Evolutionary conservation across 2,113 vertebrate species (phyloP).

Genomic region (Bubo blakistoni): DNA sequence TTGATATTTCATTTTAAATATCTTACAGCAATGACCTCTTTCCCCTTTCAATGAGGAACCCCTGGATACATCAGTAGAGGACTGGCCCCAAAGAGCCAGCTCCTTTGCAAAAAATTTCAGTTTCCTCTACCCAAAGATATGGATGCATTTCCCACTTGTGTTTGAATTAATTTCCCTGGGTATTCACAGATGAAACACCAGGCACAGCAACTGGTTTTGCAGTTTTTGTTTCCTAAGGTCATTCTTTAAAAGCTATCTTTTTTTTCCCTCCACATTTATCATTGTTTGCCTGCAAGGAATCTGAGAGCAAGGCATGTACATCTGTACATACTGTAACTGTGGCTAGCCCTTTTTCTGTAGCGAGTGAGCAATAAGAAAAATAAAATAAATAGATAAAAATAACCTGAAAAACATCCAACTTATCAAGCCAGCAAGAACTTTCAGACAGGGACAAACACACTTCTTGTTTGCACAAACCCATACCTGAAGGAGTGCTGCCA

Average conservation of each 20-base stretch:
- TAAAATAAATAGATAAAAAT: conserved; percentile 4
- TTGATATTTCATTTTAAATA: not conserved
- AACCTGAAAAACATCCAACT: not conserved
- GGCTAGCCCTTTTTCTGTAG: not conserved
- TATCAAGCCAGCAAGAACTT: not conserved
- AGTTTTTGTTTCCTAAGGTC: conserved; percentile 32
- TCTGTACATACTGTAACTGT: not conserved
- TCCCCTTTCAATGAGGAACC: not conserved
- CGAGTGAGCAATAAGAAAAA: not conserved
- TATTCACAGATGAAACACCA: not conserved
- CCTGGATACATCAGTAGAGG: not conserved
- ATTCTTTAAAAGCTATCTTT: conserved; percentile 31
- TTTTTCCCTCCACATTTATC: not conserved
- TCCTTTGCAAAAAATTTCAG: not conserved
- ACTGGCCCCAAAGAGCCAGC: not conserved
- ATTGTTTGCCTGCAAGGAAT: not conserved
- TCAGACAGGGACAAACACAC: not conserved
- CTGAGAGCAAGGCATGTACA: not conserved
- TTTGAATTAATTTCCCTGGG: not conserved
- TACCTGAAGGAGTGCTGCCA: not conserved
- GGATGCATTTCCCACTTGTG: not conserved
- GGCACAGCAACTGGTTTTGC: conserved; percentile 7
- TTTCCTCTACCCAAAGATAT: not conserved
- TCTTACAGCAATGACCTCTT: not conserved
- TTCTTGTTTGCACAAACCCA: not conserved